Base-by-base conservation (phyloP, 2,888 invertebrate species). In the Diaperis boleti region DNA sequence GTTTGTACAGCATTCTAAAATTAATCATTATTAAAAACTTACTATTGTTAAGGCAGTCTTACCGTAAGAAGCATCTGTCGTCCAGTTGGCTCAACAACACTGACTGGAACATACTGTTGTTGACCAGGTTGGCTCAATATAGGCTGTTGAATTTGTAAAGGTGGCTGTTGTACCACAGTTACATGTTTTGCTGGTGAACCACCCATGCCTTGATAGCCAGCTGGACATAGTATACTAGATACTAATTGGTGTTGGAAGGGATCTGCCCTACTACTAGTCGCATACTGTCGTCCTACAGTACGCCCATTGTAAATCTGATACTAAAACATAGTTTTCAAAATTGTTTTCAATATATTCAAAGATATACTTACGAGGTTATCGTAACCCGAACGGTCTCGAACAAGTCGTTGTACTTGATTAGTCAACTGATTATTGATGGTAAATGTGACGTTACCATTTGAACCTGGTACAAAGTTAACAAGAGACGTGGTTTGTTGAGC, bases 41-140 rank as follows among this genome's bases (percentile, higher is more conserved):
- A 42, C 18, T 42, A n/a, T 13, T n/a, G 26, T 14, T 14, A 3
- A 20, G 44, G 14, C 31, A 49, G 22, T 37, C 17, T 17, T 82
- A 88, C 88, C 41, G 91, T 89, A 31, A 92, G 82, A 63, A 93
- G 81, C 90, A 92, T 92, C 78, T 91, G 90, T 69, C 92, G 85
- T 15, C 91, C 92, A 67, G 89, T 88, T 69, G 93, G 94, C 74
- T 94, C 94, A 45, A 96, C 94, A 85, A 96, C 94, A 47, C 96
- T 96, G 52, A 96, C 96, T 22, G 96, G 95, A 71, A 89, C 95
- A 81, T 96, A 95, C 81, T 95, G 95, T 81, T 95, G 95, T 76
- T 92, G 92, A 7, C 91, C 91, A 26, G 87, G 84, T 78, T 89
- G 95, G 77, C 94, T 94, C 65, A 89, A 91, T 14, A 93, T 87